A percentile compares a stretch with the other conserved stretches of the same genome.
phyloP scores from a whole-genome alignment of 2,113 vertebrate species.

The Scytalopus superciliaris region DNA sequence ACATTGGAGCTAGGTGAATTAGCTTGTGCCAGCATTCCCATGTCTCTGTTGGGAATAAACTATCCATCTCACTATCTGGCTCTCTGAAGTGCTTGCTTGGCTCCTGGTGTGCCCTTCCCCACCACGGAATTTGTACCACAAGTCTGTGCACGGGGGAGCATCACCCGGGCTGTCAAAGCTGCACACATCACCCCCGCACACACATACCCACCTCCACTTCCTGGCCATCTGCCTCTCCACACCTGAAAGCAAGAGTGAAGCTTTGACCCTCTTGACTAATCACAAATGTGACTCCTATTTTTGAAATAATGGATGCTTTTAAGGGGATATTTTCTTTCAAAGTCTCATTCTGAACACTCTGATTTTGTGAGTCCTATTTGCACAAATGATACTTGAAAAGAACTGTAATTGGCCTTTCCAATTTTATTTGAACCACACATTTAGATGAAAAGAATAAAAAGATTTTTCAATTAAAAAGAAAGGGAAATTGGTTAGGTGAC shows the following conservation, averaged over 20 bases:
- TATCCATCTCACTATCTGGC: background rate
- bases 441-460: background rate
- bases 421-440: constrained; percentile 22
- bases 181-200: background rate
- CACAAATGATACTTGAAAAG: background rate
- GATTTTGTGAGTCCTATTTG: background rate
- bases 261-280: background rate
- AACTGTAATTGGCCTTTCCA: background rate
- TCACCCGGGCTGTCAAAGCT: background rate
- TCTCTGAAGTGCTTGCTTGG: background rate
- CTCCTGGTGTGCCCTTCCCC: background rate
- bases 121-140: background rate
- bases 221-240: background rate
- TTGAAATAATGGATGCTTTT: background rate
- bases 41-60: background rate
- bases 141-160: background rate
- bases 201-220: background rate
- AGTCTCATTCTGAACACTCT: background rate
- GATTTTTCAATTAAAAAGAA: constrained; percentile 6
- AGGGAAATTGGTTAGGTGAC: background rate
- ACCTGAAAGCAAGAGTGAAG: background rate
- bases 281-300: background rate
- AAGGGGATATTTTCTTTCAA: background rate
- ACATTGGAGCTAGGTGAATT: background rate
- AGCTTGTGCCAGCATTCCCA: accelerated